Evolutionary conservation across 2,888 invertebrate genomes (phyloP), one percentile per base, ranked within the genome.

Genomic region (Acanthacorydalis orientalis): DNA sequence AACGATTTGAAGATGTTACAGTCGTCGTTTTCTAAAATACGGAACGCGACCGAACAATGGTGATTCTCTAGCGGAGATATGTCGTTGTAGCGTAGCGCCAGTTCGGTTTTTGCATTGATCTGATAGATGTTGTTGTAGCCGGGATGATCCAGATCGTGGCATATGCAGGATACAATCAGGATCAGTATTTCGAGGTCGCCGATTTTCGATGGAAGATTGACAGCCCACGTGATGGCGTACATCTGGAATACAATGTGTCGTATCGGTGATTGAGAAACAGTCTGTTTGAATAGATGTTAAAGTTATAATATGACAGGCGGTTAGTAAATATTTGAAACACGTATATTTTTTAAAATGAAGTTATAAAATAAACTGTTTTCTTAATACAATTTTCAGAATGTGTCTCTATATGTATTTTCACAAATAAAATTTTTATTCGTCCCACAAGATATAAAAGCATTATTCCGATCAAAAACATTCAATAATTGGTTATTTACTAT

Each of bases 51-150:
- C 52, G 85, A 85, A 65, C 86, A 86, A 62, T 87, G 87, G 64
- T 87, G 87, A 65, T 87, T 87, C 65, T 87, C 87, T 60, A 87
- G 66, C 3, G 86, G 86, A 46, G 85, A 86, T 59, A 86, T 85
- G 68, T 87, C 86, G 65, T 87, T 87, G 68, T 87, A 87, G 50
- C 68, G 67, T 53, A 87, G 72, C 32, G 86, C 86, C 59, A 87
- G 67, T 61, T 86, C 86, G 40, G 87, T 87, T 58, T 81, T 75
- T 42, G 86, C 86, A 62, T 87, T 87, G 60, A 87, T 86, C 67
- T 82, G 82, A 64, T 82, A 83, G 56, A 83, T 82, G 61, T 82
- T 83, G 67, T 83, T 83, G 63, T 80, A 82, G 48, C 82, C 82
- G 14, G 82, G 82, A 69, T 82, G 82, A 63, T 82, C 80, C 50